Conservation (phyloP, 2,888 invertebrate genomes). For the Ceriagrion tenellum region DNA sequence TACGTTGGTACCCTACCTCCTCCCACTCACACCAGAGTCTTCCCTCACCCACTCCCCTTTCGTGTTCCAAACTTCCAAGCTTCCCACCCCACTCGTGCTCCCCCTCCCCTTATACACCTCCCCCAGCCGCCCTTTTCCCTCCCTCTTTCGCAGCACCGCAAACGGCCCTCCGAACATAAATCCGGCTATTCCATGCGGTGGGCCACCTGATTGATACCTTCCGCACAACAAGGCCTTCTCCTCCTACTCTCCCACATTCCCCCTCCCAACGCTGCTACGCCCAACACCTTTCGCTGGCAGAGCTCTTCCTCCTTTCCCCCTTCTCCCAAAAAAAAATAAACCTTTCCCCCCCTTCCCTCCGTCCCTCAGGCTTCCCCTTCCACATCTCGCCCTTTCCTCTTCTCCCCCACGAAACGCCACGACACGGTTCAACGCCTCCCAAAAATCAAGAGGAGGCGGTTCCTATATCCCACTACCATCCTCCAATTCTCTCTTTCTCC, state of each 20-base stretch:
- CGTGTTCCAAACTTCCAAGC: not conserved
- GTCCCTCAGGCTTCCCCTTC: not conserved
- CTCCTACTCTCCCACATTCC: not conserved
- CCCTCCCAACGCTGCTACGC: not conserved
- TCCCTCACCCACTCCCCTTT: not conserved
- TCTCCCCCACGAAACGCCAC: not conserved
- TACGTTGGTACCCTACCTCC: not conserved
- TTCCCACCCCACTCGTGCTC: not conserved
- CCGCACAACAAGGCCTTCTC: conserved; percentile 20
- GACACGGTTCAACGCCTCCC: not conserved
- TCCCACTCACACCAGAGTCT: not conserved
- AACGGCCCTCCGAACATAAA: conserved; percentile 49
- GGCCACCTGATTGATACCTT: conserved; percentile 63
- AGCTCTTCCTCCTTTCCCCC: not conserved
- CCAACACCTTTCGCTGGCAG: not conserved
- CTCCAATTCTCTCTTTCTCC: not conserved
- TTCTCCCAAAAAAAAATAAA: not conserved
- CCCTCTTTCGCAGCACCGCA: not conserved
- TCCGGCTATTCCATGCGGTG: conserved; percentile 59
- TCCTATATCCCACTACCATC: not conserved
- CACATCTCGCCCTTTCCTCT: no score
- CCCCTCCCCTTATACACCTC: not conserved
- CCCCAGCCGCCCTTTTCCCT: not conserved
- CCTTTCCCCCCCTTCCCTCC: not conserved
- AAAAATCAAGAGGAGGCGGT: conserved; percentile 11